Base-by-base conservation (phyloP, 1,140 invertebrate species). In the Streblospio benedicti region DNA sequence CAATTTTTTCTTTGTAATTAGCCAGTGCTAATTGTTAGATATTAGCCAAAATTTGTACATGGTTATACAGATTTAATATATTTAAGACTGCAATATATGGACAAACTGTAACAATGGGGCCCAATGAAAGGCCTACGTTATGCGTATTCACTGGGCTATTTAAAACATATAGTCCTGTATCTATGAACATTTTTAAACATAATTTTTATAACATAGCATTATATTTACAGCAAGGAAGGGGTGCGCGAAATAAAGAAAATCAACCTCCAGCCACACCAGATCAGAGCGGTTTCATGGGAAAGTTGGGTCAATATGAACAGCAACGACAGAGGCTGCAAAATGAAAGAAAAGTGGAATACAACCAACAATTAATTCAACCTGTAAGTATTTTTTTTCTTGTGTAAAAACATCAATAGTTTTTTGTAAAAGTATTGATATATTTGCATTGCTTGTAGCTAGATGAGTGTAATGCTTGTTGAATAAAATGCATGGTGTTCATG, bases 271-370 rank as follows among this genome's bases (percentile, higher is more conserved):
- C 18, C 9, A 18, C 4, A 31, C 28, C 52, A 25, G 25, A 44
- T 12, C 44, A 51, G 28, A 47, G 14, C 20, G 45, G 60, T 20
- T 49, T 57, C 25, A 32, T 51, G 18, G 23, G 33, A 27, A 35
- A 51, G 33, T 35, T 69, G 23, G 66, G 67, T 31, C 45, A 41
- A 20, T 60, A 69, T 58, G 62, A 65, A 16, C 44, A 64, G 31
- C 45, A 59, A 41, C 53, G 60, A 35, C 55, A 62, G 23, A 64
- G 61, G 38, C 60, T 70, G 4, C 60, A 67, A 35, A 61, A 64
- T 32, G 66, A 70, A 41, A 63, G 68, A 50, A 67, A 61, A 44
- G 41, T 60, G 18, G 67, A 70, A 47, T 70, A 70, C 54, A 65
- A 68, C 30, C 45, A 59, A 41, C 23, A n/a, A n/a, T n/a, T 66